A percentile compares a stretch with the other conserved stretches of the same genome.
Conservation (phyloP, 2,113 vertebrate species). For the Onychostoma macrolepis region DNA sequence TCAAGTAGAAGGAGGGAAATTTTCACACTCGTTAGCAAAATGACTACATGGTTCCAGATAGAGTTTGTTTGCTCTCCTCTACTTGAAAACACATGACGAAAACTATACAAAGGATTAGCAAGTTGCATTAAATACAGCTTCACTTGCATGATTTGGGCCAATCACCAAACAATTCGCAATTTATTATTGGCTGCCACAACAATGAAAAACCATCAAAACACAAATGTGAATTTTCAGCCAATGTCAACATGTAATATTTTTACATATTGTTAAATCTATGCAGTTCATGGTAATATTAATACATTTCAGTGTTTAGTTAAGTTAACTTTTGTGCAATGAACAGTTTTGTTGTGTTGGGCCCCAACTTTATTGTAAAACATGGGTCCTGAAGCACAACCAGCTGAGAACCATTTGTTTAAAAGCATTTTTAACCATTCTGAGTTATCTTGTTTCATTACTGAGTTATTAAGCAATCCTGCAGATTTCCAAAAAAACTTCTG, state of each 20-base stretch:
- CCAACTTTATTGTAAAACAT: neutral
- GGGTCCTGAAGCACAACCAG: neutral
- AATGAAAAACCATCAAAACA: neutral
- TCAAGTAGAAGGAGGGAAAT: neutral
- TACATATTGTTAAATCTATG: neutral
- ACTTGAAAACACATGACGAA: neutral
- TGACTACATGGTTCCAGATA: neutral
- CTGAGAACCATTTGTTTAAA: neutral
- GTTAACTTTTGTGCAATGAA: neutral
- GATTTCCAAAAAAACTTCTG: neutral
- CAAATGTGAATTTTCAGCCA: neutral
- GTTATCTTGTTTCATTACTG: neutral
- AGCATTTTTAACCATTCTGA: neutral
- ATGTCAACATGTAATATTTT: neutral
- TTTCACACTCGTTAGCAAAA: neutral
- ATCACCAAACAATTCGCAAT: neutral
- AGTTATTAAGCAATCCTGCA: neutral
- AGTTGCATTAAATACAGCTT: neutral
- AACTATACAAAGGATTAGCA: neutral
- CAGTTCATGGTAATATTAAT: neutral
- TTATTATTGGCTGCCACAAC: neutral
- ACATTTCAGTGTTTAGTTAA: neutral
- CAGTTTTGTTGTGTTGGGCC: neutral
- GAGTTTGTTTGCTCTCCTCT: neutral
- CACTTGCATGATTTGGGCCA: neutral